Evolutionary conservation across 2,797 vertebrate species (phyloP).

Genomic region (Diceros bicornis): DNA sequence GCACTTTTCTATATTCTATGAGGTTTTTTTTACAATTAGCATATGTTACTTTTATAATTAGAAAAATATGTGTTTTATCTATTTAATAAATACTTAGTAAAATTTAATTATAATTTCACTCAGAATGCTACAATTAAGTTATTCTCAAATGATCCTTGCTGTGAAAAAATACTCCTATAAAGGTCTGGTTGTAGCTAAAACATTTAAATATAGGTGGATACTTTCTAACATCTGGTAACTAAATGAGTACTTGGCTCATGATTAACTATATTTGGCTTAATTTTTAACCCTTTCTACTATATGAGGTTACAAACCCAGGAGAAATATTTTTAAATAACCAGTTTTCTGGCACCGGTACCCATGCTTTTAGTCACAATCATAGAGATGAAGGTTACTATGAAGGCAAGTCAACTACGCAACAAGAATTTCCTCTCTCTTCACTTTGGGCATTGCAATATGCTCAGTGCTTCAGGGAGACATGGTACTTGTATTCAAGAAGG

Average conservation of each 20-base stretch:
- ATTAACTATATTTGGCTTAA: neutral
- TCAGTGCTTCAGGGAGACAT: neutral
- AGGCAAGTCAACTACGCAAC: neutral
- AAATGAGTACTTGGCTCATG: neutral
- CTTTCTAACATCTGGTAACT: slow-evolving; percentile 48
- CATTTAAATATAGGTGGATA: neutral
- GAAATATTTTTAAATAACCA: slow-evolving; percentile 50
- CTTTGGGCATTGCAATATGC: neutral
- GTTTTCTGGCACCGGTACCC: neutral
- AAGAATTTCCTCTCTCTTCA: slow-evolving; percentile 18
- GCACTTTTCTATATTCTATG: neutral
- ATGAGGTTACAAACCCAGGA: neutral
- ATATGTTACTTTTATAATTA: slow-evolving; percentile 38
- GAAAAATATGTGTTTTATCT: neutral
- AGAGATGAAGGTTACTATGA: neutral
- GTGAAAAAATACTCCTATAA: slow-evolving; percentile 3
- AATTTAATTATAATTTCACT: slow-evolving; percentile 41
- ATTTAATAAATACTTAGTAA: slow-evolving; percentile 42
- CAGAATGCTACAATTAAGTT: slow-evolving; percentile 30
- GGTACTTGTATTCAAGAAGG: neutral
- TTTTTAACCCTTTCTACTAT: neutral
- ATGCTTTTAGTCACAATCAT: neutral
- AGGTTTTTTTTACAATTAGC: neutral
- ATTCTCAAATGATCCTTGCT: slow-evolving; percentile 42
- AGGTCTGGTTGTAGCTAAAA: slow-evolving; percentile 1